Conservation (phyloP, 2,888 invertebrate species). For the Morinoia aosen region DNA sequence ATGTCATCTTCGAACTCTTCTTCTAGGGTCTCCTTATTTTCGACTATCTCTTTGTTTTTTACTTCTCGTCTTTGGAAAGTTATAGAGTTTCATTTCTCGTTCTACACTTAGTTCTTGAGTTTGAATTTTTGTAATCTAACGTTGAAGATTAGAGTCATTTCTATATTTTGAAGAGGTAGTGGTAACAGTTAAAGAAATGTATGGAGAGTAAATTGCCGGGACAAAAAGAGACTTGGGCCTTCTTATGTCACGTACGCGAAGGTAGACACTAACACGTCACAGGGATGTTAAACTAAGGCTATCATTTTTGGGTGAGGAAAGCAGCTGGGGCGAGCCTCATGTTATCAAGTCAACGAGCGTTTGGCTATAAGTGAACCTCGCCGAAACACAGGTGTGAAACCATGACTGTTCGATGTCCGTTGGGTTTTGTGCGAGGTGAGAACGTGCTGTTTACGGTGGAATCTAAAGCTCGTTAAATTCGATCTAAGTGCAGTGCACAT, state of each 20-base stretch:
- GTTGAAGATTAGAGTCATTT: background rate
- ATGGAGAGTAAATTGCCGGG: background rate
- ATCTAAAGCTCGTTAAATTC: background rate
- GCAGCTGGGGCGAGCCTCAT: too few species aligned
- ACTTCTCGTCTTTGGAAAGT: background rate
- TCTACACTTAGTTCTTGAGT: background rate
- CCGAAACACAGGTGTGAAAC: background rate
- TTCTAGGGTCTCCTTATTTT: background rate
- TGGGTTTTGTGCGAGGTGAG: background rate
- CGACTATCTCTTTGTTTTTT: background rate
- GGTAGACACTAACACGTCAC: background rate
- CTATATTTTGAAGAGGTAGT: background rate
- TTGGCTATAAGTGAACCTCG: background rate
- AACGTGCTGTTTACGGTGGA: background rate
- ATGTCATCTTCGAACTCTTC: background rate
- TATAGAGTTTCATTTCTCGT: background rate
- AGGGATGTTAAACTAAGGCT: background rate
- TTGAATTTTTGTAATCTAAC: background rate
- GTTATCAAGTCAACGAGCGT: too few species aligned
- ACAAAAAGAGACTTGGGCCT: background rate
- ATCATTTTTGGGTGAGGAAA: background rate
- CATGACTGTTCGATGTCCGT: background rate
- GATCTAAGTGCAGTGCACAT: too few species aligned
- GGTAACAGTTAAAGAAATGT: background rate
- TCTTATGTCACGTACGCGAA: background rate